These are phyloP conservation scores for Amyelois transitella DNA, from an alignment of 1,140 invertebrate species.

Conservation along the genomic window DNA sequence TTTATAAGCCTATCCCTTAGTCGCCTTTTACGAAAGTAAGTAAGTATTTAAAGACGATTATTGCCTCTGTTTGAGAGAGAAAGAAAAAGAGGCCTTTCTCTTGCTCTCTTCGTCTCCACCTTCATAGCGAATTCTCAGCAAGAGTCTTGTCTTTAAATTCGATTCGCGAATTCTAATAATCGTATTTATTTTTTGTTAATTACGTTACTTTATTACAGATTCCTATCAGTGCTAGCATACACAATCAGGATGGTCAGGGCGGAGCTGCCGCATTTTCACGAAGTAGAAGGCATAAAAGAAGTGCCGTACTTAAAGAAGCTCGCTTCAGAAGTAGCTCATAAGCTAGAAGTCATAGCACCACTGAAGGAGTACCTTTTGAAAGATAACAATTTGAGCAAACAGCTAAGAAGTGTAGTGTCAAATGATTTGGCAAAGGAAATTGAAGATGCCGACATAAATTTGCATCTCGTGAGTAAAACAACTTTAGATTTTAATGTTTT, in stretches of 20 bases:
- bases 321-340: conserved; percentile 34
- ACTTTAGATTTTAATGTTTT: not conserved
- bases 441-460: conserved; percentile 29
- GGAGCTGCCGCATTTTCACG: conserved; percentile 47
- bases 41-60: no score
- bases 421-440: conserved; percentile 28
- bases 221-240: conserved; percentile 35
- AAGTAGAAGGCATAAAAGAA: conserved; percentile 40
- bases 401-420: conserved; percentile 20
- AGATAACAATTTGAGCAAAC: conserved; percentile 14
- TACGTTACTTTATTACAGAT: conserved; percentile 25
- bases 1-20: no score
- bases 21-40: no score
- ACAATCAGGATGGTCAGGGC: conserved; percentile 35
- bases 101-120: no score
- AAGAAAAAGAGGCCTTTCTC: no score
- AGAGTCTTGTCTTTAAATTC: no score
- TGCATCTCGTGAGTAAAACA: conserved; percentile 31
- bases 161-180: no score
- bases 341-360: conserved; percentile 27
- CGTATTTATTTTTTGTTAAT: no score
- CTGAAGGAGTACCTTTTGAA: conserved; percentile 35
- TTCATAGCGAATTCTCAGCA: no score
- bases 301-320: conserved; percentile 38
- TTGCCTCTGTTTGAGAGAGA: no score